Evolutionary conservation across 2,113 vertebrate species (phyloP).

Genomic region (Cyanoderma ruficeps): DNA sequence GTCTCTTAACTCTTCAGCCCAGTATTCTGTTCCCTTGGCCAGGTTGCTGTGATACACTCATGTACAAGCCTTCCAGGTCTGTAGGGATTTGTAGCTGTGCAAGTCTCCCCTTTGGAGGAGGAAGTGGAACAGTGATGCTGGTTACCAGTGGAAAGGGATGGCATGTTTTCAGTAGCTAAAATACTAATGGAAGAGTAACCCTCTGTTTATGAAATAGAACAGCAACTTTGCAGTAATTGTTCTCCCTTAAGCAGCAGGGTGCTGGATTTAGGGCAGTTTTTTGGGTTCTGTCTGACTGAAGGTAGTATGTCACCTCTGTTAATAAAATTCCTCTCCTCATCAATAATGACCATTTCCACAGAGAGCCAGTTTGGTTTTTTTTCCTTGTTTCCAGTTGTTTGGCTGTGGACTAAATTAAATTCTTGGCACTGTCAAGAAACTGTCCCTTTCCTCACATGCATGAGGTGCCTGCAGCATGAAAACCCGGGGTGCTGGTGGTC

Average conservation of each 20-base stretch:
- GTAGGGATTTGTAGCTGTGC: not conserved
- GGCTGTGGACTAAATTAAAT: not conserved
- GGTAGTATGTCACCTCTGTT: not conserved
- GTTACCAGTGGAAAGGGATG: not conserved
- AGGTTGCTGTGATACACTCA: too few species aligned
- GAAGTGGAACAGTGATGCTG: not conserved
- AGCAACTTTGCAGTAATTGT: not conserved
- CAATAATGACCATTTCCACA: not conserved
- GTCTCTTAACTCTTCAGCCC: not conserved
- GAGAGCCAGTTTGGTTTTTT: not conserved
- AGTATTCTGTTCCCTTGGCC: not conserved
- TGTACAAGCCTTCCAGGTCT: not conserved
- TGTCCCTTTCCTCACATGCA: rapidly evolving
- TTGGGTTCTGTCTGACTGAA: not conserved
- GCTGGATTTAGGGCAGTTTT: not conserved
- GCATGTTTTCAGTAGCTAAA: not conserved
- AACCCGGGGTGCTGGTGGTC: not conserved
- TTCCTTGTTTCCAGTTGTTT: not conserved
- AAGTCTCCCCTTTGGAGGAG: not conserved
- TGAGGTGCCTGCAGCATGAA: not conserved
- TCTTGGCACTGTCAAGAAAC: not conserved
- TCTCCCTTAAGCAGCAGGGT: not conserved
- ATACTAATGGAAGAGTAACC: not conserved
- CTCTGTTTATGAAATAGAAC: not conserved
- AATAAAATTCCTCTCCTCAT: not conserved